Percentiles rank a stretch among this genome's conserved stretches.
Conservation (phyloP, 2,888 invertebrate genomes). For the Nasonia oneida region DNA sequence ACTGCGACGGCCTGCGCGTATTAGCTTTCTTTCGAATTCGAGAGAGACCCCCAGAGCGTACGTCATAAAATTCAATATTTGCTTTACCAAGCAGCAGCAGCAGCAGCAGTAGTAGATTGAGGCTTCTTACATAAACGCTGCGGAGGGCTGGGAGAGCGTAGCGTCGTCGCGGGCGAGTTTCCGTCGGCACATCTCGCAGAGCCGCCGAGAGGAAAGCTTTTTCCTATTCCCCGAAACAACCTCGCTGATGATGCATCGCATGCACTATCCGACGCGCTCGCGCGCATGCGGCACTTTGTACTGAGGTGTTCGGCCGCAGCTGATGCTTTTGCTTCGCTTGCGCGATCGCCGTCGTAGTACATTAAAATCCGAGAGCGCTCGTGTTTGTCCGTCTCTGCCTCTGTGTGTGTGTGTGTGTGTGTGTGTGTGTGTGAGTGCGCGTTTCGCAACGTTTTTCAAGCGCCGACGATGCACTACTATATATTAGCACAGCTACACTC, state of each 20-base stretch:
- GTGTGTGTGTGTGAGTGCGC: background rate
- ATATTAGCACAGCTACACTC: too few species aligned
- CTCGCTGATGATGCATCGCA: background rate
- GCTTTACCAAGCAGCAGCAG: constrained; percentile 19
- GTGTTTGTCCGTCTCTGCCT: too few species aligned
- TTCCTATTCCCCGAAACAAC: background rate
- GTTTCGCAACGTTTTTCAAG: constrained; percentile 4
- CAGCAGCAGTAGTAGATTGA: background rate
- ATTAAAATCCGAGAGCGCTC: background rate
- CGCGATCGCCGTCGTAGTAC: background rate
- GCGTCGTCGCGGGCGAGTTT: background rate
- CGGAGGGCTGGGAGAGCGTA: background rate
- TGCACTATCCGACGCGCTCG: background rate
- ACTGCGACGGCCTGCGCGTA: background rate
- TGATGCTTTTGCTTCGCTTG: background rate
- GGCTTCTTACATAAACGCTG: constrained; percentile 15
- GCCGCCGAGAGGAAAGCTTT: constrained; percentile 4
- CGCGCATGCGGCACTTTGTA: background rate
- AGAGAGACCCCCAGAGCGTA: background rate
- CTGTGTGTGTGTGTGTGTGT: background rate
- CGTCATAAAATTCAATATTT: constrained; percentile 47
- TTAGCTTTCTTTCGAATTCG: constrained; percentile 46
- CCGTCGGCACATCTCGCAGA: background rate
- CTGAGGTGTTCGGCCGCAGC: background rate
- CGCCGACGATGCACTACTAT: background rate